These are phyloP conservation scores for Cerceris rybyensis DNA, from an alignment of 2,888 invertebrate species.

Conservation along the genomic window DNA sequence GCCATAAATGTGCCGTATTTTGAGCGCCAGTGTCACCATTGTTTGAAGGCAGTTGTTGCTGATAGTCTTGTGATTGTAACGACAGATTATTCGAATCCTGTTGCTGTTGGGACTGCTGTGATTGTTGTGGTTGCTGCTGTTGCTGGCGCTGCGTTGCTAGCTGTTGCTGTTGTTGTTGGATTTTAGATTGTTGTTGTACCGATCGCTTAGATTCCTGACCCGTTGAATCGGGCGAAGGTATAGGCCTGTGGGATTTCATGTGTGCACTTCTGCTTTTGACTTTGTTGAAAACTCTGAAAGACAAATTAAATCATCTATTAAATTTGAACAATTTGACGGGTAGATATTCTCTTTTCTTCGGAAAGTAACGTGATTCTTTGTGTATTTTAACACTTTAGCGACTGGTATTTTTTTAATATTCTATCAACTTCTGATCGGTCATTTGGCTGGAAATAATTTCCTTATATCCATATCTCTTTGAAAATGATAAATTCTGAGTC, in stretches of 20 bases:
- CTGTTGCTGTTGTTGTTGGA: constrained; percentile 64
- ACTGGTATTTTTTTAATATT: too few relatives aligned
- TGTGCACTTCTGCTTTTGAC: constrained; percentile 99
- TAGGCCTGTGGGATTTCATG: constrained; percentile 98
- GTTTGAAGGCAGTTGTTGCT: constrained; percentile 70
- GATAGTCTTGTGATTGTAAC: constrained; percentile 68
- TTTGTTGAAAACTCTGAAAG: constrained; percentile 96
- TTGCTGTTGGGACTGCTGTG: constrained; percentile 62
- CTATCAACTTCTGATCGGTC: too few relatives aligned
- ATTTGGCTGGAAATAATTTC: too few relatives aligned
- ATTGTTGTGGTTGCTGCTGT: constrained; percentile 72
- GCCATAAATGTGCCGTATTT: constrained; percentile 77
- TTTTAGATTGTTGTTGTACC: constrained; percentile 56
- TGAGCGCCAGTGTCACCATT: constrained; percentile 70
- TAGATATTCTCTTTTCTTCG: too few relatives aligned
- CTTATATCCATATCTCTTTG: too few relatives aligned
- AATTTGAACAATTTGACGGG: too few relatives aligned
- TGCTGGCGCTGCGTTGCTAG: constrained; percentile 55
- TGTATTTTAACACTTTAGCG: too few relatives aligned
- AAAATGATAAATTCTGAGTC: too few relatives aligned
- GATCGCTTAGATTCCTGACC: constrained; percentile 86
- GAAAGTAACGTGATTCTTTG: too few relatives aligned
- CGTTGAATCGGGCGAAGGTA: constrained; percentile 88
- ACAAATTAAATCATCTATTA: constrained; percentile 58
- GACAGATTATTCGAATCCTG: constrained; percentile 62